A percentile compares a stretch with the other conserved stretches of the same genome.
Evolutionary conservation across 2,797 vertebrate species (phyloP).

Genomic region (Pantherophis alleghaniensis): DNA sequence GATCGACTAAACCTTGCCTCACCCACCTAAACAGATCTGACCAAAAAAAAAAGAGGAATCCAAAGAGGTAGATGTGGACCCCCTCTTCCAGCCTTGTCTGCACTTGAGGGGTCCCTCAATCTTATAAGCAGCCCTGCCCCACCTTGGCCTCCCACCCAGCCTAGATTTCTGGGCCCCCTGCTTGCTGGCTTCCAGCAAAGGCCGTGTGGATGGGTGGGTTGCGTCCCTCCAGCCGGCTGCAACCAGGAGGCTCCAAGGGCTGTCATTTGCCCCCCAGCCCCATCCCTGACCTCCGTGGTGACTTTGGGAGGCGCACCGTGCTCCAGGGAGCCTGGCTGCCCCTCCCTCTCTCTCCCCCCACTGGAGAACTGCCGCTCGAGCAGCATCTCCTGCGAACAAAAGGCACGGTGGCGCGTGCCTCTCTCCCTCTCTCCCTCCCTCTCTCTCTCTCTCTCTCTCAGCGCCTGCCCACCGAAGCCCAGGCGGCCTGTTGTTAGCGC

Average conservation of each 20-base stretch:
- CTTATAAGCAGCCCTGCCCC: not conserved
- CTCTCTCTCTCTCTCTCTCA: not conserved
- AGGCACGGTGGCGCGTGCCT: not conserved
- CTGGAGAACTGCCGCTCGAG: not conserved
- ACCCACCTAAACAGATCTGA: not conserved
- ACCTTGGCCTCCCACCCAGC: not conserved
- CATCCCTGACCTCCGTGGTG: not conserved
- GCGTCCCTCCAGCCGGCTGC: not conserved
- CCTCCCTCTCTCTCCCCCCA: not conserved
- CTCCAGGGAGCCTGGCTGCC: not conserved
- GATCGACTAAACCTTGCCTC: not conserved
- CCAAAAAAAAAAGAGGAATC: not conserved
- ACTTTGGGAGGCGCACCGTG: not conserved
- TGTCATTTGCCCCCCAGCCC: not conserved
- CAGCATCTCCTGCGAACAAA: not conserved
- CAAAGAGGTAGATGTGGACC: not conserved
- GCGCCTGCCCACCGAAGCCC: slow-evolving; percentile 54
- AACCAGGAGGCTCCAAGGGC: not conserved
- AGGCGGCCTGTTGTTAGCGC: slow-evolving; percentile 77
- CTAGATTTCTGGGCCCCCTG: not conserved
- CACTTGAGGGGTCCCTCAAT: not conserved
- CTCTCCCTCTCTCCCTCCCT: not conserved
- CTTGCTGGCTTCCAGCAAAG: not conserved
- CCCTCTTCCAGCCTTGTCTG: not conserved
- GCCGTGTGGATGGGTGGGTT: not conserved